A percentile compares a stretch with the other conserved stretches of the same genome.
Evolutionary conservation across 1,140 invertebrate genomes (phyloP).

Genomic region (Dreissena rostriformis): DNA sequence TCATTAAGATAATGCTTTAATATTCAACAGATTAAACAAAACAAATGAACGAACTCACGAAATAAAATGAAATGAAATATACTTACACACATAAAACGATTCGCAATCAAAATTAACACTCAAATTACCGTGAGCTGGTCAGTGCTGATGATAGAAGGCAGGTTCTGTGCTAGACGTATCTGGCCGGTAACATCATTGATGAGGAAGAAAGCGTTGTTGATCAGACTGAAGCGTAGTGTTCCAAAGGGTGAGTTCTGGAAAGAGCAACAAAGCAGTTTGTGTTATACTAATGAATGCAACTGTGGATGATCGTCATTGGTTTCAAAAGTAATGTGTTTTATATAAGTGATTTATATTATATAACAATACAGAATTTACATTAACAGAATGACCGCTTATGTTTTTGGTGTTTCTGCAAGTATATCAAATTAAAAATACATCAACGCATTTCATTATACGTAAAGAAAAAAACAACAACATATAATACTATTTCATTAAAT

Average conservation of each 20-base stretch:
- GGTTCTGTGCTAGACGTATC: not conserved
- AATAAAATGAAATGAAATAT: not conserved
- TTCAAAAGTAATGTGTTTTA: too few species aligned
- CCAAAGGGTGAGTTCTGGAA: constrained; percentile 60
- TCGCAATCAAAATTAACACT: not conserved
- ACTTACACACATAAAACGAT: too few species aligned
- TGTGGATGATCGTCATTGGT: not conserved
- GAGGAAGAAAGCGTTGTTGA: not conserved
- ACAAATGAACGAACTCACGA: not conserved
- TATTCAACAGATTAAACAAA: not conserved
- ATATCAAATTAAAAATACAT: too few species aligned
- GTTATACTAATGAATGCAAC: not conserved
- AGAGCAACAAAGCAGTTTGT: not conserved
- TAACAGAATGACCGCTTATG: too few species aligned
- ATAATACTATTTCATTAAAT: too few species aligned
- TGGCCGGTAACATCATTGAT: constrained; percentile 21
- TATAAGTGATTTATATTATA: too few species aligned
- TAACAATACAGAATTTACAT: too few species aligned
- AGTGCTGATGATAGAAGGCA: constrained; percentile 14
- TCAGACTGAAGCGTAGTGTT: constrained; percentile 21
- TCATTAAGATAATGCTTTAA: not conserved
- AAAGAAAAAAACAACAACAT: too few species aligned
- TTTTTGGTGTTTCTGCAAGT: too few species aligned
- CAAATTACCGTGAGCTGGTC: constrained; percentile 8
- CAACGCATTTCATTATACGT: too few species aligned